Conservation (phyloP, 2,113 vertebrate species). For the Loxodonta africana region DNA sequence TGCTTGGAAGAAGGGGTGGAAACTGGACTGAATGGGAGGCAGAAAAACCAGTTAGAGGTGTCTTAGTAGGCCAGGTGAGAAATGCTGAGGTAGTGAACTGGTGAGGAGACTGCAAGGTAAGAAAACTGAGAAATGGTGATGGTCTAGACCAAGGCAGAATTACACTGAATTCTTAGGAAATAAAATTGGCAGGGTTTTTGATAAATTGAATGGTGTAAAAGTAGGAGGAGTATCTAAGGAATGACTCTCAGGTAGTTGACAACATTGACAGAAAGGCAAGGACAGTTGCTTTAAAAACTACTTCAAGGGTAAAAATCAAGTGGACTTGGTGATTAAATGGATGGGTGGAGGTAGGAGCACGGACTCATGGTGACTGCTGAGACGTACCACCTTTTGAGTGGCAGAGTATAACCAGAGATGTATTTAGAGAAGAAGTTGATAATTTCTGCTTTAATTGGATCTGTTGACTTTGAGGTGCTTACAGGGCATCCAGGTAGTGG, state of each 20-base stretch:
- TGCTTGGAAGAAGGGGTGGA: not conserved
- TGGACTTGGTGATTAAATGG: not conserved
- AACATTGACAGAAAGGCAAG: not conserved
- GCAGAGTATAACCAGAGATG: not conserved
- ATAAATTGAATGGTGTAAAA: not conserved
- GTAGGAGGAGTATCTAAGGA: not conserved
- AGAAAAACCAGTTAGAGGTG: not conserved
- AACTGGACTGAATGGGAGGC: not conserved
- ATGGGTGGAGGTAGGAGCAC: not conserved
- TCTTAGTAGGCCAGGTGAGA: not conserved
- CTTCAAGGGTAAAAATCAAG: not conserved
- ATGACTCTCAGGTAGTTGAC: not conserved
- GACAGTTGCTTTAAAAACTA: not conserved
- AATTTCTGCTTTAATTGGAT: constrained; percentile 11
- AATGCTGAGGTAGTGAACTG: not conserved
- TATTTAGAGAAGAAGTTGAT: not conserved
- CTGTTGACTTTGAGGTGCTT: not conserved
- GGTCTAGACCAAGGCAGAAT: not conserved
- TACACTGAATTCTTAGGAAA: constrained; percentile 9
- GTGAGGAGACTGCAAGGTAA: not conserved
- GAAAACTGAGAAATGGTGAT: not conserved
- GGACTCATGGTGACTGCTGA: not conserved
- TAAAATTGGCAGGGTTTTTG: not conserved
- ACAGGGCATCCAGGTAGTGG: not conserved
- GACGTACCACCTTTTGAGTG: not conserved